Evolutionary conservation across 2,113 vertebrate genomes (phyloP).

Genomic region (Callopanchax toddi): DNA sequence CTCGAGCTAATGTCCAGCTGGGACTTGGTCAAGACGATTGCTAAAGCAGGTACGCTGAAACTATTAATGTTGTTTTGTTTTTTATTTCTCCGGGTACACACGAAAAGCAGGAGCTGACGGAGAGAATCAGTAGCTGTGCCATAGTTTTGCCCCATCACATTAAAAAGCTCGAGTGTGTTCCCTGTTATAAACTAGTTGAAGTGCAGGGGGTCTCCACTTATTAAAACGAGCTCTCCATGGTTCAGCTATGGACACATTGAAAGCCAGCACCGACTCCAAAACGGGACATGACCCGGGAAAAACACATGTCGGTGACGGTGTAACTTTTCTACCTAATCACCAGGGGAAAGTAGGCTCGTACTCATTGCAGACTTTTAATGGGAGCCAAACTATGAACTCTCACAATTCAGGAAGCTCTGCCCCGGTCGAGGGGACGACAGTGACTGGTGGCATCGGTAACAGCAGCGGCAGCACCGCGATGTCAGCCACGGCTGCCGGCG

Average conservation of each 20-base stretch:
- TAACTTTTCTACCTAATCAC: slow-evolving; percentile 81
- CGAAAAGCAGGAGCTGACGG: slow-evolving; percentile 44
- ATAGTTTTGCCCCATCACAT: slow-evolving; percentile 57
- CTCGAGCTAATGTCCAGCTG: slow-evolving; percentile 86
- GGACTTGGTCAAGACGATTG: slow-evolving; percentile 86
- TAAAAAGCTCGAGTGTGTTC: slow-evolving; percentile 71
- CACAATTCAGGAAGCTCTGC: slow-evolving; percentile 84
- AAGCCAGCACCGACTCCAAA: slow-evolving; percentile 80
- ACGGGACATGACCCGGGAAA: slow-evolving; percentile 83
- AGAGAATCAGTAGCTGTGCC: slow-evolving; percentile 26
- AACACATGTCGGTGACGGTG: slow-evolving; percentile 83
- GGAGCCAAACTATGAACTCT: slow-evolving; percentile 91
- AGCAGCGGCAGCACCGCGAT: slow-evolving; percentile 55
- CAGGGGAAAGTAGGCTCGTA: slow-evolving; percentile 81
- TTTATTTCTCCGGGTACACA: slow-evolving; percentile 45
- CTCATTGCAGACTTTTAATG: slow-evolving; percentile 90
- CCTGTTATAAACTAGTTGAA: slow-evolving; percentile 67
- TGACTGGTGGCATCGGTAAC: slow-evolving; percentile 70
- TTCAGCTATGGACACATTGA: slow-evolving; percentile 83
- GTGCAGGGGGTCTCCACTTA: slow-evolving; percentile 83
- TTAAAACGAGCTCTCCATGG: slow-evolving; percentile 82
- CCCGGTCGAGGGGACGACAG: slow-evolving; percentile 75
- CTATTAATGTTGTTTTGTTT: slow-evolving; percentile 61
- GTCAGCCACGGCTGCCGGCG: slow-evolving; percentile 84
- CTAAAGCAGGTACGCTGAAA: slow-evolving; percentile 83